Evolutionary conservation across 1,140 invertebrate species (phyloP).

Genomic region (Eupeodes corollae): DNA sequence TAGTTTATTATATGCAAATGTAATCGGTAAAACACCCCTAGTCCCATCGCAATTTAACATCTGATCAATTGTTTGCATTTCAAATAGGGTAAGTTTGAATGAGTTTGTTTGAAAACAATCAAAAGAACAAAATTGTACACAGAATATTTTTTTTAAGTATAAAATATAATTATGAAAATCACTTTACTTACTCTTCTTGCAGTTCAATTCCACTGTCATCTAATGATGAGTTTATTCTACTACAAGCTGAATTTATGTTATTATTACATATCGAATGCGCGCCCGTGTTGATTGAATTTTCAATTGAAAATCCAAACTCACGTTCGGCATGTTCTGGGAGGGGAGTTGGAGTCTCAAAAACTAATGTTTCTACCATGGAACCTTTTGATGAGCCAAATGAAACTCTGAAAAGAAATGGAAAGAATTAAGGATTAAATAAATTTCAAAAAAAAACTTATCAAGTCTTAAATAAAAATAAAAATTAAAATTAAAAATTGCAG

Average conservation of each 20-base stretch:
- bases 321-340: conserved; percentile 56
- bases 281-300: conserved; percentile 6
- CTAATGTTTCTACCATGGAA: conserved; percentile 87
- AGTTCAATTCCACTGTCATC: conserved; percentile 36
- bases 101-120: too few relatives aligned
- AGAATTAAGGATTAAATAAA: not conserved
- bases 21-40: too few relatives aligned
- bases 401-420: conserved; percentile 51
- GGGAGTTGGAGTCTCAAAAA: conserved; percentile 70
- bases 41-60: too few relatives aligned
- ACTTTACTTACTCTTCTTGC: conserved; percentile 47
- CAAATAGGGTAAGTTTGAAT: too few relatives aligned
- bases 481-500: too few relatives aligned
- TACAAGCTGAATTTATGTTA: conserved; percentile 1
- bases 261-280: conserved; percentile 24
- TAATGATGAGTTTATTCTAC: conserved; percentile 19
- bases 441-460: too few relatives aligned
- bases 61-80: too few relatives aligned
- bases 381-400: conserved; percentile 87
- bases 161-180: not conserved
- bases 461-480: too few relatives aligned
- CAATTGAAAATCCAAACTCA: conserved; percentile 22
- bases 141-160: too few relatives aligned
- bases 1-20: too few relatives aligned
- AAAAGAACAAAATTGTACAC: too few relatives aligned